These are phyloP conservation scores for Elaphurus davidianus DNA, from an alignment of 2,113 vertebrate species.

Conservation along the genomic window DNA sequence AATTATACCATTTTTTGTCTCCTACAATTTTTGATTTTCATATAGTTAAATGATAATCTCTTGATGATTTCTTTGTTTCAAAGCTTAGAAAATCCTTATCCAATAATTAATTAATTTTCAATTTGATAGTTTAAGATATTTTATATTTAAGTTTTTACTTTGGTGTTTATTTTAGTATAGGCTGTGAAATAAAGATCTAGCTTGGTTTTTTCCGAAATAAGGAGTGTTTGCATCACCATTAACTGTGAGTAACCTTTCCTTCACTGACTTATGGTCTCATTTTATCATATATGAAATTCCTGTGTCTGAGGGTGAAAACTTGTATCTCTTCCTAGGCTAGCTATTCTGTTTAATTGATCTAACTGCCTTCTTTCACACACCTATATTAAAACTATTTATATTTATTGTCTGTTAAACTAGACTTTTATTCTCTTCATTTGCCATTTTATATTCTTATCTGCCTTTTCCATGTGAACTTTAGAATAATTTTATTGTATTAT, in stretches of 20 bases:
- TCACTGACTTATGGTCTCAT: background rate
- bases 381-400: background rate
- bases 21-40: background rate
- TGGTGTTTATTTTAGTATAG: slow-evolving; percentile 11
- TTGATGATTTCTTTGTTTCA: background rate
- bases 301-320: background rate
- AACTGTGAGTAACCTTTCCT: background rate
- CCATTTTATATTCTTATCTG: background rate
- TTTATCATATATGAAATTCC: background rate
- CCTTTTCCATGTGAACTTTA: background rate
- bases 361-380: background rate
- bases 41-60: background rate
- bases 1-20: background rate
- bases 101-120: background rate
- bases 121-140: background rate
- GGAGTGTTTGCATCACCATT: background rate
- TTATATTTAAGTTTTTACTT: background rate
- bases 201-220: background rate
- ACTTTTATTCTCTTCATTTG: background rate
- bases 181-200: background rate
- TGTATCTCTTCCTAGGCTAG: background rate
- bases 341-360: background rate
- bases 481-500: slow-evolving; percentile 10
- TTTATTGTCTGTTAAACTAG: background rate
- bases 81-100: slow-evolving; percentile 14